Conservation (phyloP, 2,797 vertebrate genomes). For the Tamandua tetradactyla region DNA sequence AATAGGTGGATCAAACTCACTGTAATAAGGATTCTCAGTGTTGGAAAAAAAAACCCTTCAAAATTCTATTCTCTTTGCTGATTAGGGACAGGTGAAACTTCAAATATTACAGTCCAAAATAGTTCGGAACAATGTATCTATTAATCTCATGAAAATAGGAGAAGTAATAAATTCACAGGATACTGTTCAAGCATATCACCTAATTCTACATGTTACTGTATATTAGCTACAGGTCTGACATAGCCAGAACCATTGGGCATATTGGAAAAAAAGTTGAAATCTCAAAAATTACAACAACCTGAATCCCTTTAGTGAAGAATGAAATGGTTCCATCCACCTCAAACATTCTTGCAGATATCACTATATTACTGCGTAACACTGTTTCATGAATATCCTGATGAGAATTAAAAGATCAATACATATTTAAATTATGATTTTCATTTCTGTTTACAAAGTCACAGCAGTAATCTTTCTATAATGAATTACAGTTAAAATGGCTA, state of each 20-base stretch:
- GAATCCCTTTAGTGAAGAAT: not conserved
- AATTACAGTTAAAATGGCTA: not conserved
- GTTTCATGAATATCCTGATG: not conserved
- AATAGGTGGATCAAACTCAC: not conserved
- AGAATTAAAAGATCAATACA: not conserved
- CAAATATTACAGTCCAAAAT: not conserved
- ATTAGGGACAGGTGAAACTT: not conserved
- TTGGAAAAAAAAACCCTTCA: not conserved
- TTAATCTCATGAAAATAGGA: not conserved
- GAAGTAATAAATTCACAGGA: not conserved
- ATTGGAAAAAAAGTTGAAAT: not conserved
- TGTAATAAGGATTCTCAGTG: not conserved
- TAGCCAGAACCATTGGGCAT: not conserved
- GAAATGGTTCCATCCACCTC: not conserved
- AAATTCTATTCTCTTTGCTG: not conserved
- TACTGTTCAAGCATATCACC: not conserved
- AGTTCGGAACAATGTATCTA: not conserved
- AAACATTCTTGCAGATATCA: not conserved
- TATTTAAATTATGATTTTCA: not conserved
- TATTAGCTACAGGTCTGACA: not conserved
- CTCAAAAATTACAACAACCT: not conserved
- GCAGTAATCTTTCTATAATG: constrained; percentile 4
- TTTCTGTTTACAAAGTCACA: not conserved
- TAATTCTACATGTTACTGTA: not conserved
- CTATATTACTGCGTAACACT: not conserved